Percentiles rank a stretch among this genome's conserved stretches.
Evolutionary conservation across 2,113 vertebrate genomes (phyloP).

Genomic region (Catharus minimus): DNA sequence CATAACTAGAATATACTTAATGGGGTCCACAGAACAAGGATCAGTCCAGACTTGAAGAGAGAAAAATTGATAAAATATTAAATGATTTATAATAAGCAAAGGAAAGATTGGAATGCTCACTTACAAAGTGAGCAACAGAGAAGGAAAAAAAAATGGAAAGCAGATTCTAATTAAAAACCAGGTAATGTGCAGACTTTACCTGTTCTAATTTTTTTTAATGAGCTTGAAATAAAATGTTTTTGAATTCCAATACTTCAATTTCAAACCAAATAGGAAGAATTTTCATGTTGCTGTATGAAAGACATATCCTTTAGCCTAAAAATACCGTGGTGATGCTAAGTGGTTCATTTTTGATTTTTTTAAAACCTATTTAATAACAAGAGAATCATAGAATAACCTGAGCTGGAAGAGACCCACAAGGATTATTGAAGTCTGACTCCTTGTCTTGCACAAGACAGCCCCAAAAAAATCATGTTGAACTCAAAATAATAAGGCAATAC

Average conservation of each 20-base stretch:
- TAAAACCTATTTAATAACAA: background rate
- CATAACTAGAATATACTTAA: background rate
- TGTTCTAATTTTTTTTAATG: background rate
- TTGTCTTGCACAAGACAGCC: background rate
- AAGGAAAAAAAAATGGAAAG: background rate
- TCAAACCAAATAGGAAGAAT: background rate
- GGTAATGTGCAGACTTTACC: background rate
- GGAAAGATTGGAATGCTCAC: background rate
- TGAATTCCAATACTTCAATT: background rate
- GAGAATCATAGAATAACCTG: background rate
- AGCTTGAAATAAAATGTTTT: background rate
- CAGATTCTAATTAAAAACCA: background rate
- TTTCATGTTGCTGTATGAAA: background rate
- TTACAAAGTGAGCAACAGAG: background rate
- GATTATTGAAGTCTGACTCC: background rate
- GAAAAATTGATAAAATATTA: background rate
- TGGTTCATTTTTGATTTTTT: background rate
- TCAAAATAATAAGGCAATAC: background rate
- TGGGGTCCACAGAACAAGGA: background rate
- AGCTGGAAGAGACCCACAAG: background rate
- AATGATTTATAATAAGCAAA: background rate
- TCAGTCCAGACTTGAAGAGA: background rate
- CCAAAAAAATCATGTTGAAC: background rate
- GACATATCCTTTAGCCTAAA: background rate
- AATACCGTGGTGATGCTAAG: background rate